Base-by-base conservation (phyloP, 2,888 invertebrate genomes). In the Phyllotreta striolata region DNA sequence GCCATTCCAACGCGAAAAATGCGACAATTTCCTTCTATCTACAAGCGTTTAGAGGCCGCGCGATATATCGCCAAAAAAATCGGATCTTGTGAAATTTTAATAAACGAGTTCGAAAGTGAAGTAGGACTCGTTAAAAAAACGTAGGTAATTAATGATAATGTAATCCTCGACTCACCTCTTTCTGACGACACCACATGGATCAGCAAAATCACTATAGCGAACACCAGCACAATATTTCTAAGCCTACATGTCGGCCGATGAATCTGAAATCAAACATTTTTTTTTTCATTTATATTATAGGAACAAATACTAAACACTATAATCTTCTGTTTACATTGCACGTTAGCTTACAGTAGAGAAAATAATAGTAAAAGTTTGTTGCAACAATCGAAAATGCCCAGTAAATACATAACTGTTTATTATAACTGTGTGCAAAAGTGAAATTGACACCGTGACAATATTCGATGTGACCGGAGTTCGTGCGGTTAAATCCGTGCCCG, bases 111-210 rank as follows among this genome's bases (percentile, higher is more conserved):
- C 14, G 44, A 14, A 41, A 10, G 10, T n/a, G n/a, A n/a, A n/a
- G n/a, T n/a, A n/a, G n/a, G n/a, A n/a, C n/a, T n/a, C 41, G 41
- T 9, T 44, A 44, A 7, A 13, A n/a, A 10, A 6, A 44, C n/a
- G 7, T 43, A 43, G 13, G 39, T 35, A 67, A n/a, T 24, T 24
- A 24, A 24, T 24, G 41, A 9, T 1, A 38, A 24, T 34, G 12
- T 56, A 2, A 37, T n/a, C 24, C 13, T 5, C 51, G 37, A 73
- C 76, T 76, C 72, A 79, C 80, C 73, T 77, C 77, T 77, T 74
- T 79, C 78, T 62, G 77, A 68, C 55, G 76, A 74, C 61, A 76
- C 73, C 70, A 79, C 68, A 70, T 81, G 77, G 56, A 80, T 74
- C 72, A 81, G 71, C 58, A 81, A 64, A 65, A 81, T 64, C 37